phyloP scores from a whole-genome alignment of 1,140 invertebrate genomes.

The Coptotermes formosanus region DNA sequence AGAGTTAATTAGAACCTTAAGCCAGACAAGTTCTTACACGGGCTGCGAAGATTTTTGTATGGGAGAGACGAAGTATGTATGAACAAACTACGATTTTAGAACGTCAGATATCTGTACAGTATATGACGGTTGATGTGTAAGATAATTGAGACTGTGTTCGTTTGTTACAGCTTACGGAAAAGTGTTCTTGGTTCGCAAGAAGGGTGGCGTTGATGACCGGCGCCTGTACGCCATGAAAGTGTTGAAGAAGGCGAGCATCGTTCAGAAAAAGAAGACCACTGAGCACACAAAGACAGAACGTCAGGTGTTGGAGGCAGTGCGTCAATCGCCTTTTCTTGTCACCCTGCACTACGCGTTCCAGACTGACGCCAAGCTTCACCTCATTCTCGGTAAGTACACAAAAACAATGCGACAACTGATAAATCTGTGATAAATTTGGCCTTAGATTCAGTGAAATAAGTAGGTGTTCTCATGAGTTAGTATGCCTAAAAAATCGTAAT shows the following conservation, averaged over 20 bases:
- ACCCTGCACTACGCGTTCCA: constrained; percentile 94
- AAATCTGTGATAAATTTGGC: too few relatives aligned
- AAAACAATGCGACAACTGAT: too few relatives aligned
- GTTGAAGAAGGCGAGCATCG: constrained; percentile 84
- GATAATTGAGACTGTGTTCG: not conserved
- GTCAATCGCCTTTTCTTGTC: constrained; percentile 87
- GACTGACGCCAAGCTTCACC: constrained; percentile 85
- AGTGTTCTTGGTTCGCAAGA: constrained; percentile 88
- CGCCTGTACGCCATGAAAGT: constrained; percentile 94
- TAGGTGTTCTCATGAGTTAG: too few relatives aligned
- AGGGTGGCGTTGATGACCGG: constrained; percentile 72
- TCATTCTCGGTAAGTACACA: constrained; percentile 78
- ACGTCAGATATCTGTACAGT: not conserved
- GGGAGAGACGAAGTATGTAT: too few relatives aligned
- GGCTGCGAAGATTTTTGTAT: too few relatives aligned
- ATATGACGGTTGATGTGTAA: not conserved
- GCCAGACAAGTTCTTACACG: too few relatives aligned
- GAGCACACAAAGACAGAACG: constrained; percentile 92
- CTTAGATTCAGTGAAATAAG: too few relatives aligned
- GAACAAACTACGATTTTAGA: not conserved
- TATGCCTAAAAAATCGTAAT: too few relatives aligned
- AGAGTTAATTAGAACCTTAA: too few relatives aligned
- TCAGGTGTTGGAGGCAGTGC: constrained; percentile 82
- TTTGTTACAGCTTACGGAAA: constrained; percentile 86
- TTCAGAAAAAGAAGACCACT: constrained; percentile 89